Evolutionary conservation across 2,888 invertebrate species (phyloP), one percentile per base, ranked within the genome.

Genomic region (Drosophila imparisetae): DNA sequence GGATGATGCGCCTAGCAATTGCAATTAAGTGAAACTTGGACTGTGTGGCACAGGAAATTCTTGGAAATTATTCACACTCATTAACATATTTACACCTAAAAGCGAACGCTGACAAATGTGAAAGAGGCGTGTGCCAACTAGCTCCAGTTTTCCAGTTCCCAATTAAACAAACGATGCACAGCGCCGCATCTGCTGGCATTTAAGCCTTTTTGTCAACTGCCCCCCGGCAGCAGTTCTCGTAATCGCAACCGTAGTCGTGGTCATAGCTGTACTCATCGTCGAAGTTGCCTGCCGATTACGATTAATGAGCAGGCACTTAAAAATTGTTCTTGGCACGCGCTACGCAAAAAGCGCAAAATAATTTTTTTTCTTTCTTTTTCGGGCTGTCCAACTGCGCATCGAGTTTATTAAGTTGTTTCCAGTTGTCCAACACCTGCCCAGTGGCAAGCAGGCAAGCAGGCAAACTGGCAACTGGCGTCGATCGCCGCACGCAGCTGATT

Each of bases 301-400:
- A 91, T 91, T 92, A 92, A 91, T 91, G 92, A 91, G 87, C 78
- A 76, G 86, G 76, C 90, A 89, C 89, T 92, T 91, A 91, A 86
- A 85, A 75, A 60, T 67, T 68, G 63, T 72, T 64, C 76, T 67
- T 80, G 88, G 86, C 86, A 87, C 83, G 89, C 89, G 89, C 77
- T 80, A 87, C 86, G 86, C 83, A 80, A 57, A 29, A 67, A 66
- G 42, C 60, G 53, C 34, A 54, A 58, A 48, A 34, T 72, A 49
- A 80, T 73, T 75, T 76, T 3, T 24, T 34, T 18, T 36, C 11
- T 53, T 30, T 8, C 18, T 32, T 36, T 55, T 66, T 61, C 18
- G 55, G 68, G 29, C 34, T 68, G 38, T 54, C 30, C 52, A 53
- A 55, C 27, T 27, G 57, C 60, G 60, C 50, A 66, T 54, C 59